These are phyloP conservation scores for Malthinus seriepunctatus DNA, from an alignment of 2,888 invertebrate genomes.

Conservation along the genomic window DNA sequence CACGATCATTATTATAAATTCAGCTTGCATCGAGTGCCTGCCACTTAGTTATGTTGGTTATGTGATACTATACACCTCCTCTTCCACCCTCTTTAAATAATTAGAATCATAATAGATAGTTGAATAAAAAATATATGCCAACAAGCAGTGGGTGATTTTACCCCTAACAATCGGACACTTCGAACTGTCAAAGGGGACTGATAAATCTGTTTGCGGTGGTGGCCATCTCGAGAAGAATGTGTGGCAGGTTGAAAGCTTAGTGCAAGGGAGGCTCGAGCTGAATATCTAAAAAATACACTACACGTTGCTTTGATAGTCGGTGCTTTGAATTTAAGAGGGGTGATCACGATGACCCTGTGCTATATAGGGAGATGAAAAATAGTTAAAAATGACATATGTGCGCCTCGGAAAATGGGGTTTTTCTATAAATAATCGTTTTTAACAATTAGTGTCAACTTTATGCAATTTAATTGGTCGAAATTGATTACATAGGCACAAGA, in stretches of 20 bases:
- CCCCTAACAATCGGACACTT: conserved; percentile 47
- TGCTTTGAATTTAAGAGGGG: conserved; percentile 40
- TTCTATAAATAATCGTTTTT: background rate
- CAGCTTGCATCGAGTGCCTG: conserved; percentile 42
- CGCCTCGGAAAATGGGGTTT: background rate
- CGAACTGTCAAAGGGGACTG: conserved; percentile 52
- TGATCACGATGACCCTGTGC: conserved; percentile 38
- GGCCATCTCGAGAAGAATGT: conserved; percentile 46
- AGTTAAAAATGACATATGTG: background rate
- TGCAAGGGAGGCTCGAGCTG: conserved; percentile 32
- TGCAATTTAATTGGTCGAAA: too few relatives aligned
- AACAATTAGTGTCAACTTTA: too few relatives aligned
- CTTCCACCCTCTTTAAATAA: conserved; percentile 46
- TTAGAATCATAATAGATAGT: conserved; percentile 57
- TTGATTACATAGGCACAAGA: too few relatives aligned
- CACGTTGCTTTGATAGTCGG: conserved; percentile 28
- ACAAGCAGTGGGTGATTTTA: conserved; percentile 47
- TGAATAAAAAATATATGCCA: conserved; percentile 54
- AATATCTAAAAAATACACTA: conserved; percentile 34
- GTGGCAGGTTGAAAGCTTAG: conserved; percentile 45
- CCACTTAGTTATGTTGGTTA: conserved; percentile 56
- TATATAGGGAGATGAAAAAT: conserved; percentile 30
- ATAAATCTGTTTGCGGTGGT: conserved; percentile 55
- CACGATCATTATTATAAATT: conserved; percentile 43
- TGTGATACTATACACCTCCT: conserved; percentile 46